Base-by-base conservation (phyloP, 2,888 invertebrate species). In the Thera britannica region DNA sequence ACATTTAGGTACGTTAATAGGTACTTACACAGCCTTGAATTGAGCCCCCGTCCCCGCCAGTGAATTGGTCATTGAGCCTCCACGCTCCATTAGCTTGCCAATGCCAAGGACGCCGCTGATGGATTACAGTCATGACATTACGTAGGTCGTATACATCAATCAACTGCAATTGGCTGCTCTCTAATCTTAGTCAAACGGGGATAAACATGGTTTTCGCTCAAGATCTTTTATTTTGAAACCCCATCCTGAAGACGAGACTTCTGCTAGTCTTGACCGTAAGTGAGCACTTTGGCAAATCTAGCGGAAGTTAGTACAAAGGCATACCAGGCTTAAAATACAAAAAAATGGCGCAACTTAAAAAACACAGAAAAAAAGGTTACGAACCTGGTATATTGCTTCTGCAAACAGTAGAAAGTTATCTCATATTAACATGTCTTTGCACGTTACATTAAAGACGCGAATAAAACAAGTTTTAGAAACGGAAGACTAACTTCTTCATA, bases 71-170 rank as follows among this genome's bases (percentile, higher is more conserved):
- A 79, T 80, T 76, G 80, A 75, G 79, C 72, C 76, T 70, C 69
- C 72, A 75, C 68, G 77, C 77, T 76, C 82, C 82, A 85, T 87
- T 84, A 86, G 83, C 82, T 82, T 83, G 83, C 77, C 85, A 84
- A 78, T 80, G 83, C 79, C 85, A 87, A 86, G 87, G 87, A 77
- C 85, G 77, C 70, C 71, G 70, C 77, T 87, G 87, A 87, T 86
- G 80, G 86, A 87, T 87, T 79, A 67, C 73, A 73, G 79, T 83
- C 83, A 81, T 75, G 82, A 81, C 84, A n/a, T 54, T 83, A 83
- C 86, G 83, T 84, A 83, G 83, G 83, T 84, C 77, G 75, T 73
- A 68, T 46, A 9, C 72, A 81, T 82, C 80, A 77, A 82, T 82
- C 82, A 81, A 77, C 70, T 69, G 65, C 66, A 74, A 70, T 72